A percentile compares a stretch with the other conserved stretches of the same genome.
Evolutionary conservation across 92 coral and sea anemone species (phyloP).

Genomic region (Bergia sp.): DNA sequence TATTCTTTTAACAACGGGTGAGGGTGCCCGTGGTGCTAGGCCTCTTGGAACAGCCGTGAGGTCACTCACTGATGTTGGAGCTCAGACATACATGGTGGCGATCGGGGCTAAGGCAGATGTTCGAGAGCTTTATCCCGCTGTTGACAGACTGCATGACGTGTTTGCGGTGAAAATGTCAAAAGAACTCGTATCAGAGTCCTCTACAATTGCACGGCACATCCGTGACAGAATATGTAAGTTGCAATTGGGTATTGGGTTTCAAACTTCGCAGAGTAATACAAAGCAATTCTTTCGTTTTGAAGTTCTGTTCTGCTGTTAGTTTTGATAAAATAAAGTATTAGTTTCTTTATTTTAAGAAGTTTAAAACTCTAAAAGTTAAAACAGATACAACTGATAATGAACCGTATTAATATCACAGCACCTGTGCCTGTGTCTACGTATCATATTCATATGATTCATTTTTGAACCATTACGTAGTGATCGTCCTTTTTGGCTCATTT

Average conservation of each 20-base stretch:
- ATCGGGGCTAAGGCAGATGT: constrained; percentile 12
- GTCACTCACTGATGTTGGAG: constrained; percentile 28
- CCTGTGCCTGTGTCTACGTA: too few species aligned
- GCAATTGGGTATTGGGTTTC: neutral
- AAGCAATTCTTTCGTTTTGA: neutral
- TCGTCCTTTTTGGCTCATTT: too few species aligned
- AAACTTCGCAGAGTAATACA: too few species aligned
- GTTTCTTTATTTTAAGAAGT: neutral
- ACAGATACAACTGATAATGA: too few species aligned
- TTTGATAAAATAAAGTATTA: neutral
- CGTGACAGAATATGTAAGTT: constrained; percentile 40
- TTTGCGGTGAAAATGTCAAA: constrained; percentile 27
- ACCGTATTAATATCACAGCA: too few species aligned
- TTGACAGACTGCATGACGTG: constrained; percentile 28
- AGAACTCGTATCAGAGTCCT: constrained; percentile 27
- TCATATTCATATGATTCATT: too few species aligned
- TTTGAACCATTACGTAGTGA: too few species aligned
- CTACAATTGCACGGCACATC: constrained; percentile 31
- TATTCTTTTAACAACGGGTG: constrained; percentile 21
- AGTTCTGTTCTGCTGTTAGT: neutral
- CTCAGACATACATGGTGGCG: constrained; percentile 30
- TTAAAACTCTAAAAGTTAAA: too few species aligned
- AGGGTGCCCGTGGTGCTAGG: constrained; percentile 11
- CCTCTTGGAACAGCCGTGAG: neutral
- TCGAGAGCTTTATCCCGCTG: constrained; percentile 11